Evolutionary conservation across 1,140 invertebrate species (phyloP), one percentile per base, ranked within the genome.

Genomic region (Pygmarrhopalites habei): DNA sequence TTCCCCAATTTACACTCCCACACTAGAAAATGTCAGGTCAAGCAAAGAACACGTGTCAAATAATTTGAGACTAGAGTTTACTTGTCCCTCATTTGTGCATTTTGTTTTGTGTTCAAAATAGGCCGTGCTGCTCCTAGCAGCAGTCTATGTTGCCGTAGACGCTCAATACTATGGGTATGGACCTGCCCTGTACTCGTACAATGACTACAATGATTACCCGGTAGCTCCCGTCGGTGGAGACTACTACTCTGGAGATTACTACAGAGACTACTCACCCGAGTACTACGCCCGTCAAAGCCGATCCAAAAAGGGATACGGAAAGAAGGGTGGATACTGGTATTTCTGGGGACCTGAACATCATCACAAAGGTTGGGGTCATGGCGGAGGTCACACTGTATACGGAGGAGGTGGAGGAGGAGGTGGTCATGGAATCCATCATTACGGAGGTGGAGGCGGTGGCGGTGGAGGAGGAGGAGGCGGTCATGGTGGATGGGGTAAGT

Each of bases 311-410:
- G 53, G 53, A 4, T 28, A 32, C 53, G 51, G 51, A 26, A 65
- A 68, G 57, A 68, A 68, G 43, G 67, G 67, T 59, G 67, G 67
- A 30, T 68, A 65, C 63, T 68, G 67, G 67, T 68, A 68, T 19
- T 68, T 65, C 41, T 68, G 67, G 67, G 67, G 67, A 26, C 64
- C 64, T 23, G 58, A 60, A 19, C 10, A 23, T 17, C 29, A 58
- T 46, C 41, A 58, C 26, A 52, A 28, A n/a, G 5, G 26, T n/a
- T 10, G 7, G 4, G 12, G 23, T 29, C 12, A 25, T 44, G 23
- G 23, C 15, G 10, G 26, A 7, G 35, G 39, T 41, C n/a, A n/a
- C n/a, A n/a, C n/a, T n/a, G n/a, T n/a, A n/a, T n/a, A n/a, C n/a
- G n/a, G n/a, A n/a, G 28, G n/a, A 12, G 53, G 35, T 41, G 29